Percentiles rank a stretch among this genome's conserved stretches.
Conservation (phyloP, 2,797 vertebrate species). For the Cossypha niveicapilla region DNA sequence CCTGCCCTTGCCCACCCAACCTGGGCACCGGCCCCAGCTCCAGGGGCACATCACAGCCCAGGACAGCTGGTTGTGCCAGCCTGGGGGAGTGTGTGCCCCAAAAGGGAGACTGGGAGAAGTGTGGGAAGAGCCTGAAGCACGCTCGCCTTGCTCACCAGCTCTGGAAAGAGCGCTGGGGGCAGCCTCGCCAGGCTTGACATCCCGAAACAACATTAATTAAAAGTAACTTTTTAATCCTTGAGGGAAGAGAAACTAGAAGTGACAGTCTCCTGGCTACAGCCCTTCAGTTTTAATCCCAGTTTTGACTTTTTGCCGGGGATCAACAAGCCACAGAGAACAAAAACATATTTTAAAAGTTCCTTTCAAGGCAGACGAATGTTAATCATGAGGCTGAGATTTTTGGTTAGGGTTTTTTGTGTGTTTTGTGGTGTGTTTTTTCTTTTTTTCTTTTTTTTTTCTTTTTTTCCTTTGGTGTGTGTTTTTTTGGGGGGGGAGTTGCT, state of each 20-base stretch:
- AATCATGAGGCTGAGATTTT: not conserved
- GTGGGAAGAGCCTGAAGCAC: not conserved
- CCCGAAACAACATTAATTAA: slow-evolving; percentile 52
- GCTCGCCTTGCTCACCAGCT: not conserved
- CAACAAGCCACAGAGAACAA: slow-evolving; percentile 16
- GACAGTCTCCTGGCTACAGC: slow-evolving; percentile 39
- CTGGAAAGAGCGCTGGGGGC: not conserved
- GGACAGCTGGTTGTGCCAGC: accelerated
- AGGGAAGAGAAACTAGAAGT: slow-evolving; percentile 23
- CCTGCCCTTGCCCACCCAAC: not conserved
- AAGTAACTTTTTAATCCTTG: slow-evolving; percentile 53
- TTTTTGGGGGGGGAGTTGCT: not conserved
- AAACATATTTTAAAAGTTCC: slow-evolving; percentile 13
- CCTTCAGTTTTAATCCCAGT: not conserved
- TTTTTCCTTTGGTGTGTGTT: not conserved
- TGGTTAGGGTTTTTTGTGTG: not conserved
- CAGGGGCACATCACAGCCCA: accelerated
- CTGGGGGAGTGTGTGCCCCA: not conserved
- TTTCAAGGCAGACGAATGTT: slow-evolving; percentile 12
- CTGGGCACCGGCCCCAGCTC: accelerated
- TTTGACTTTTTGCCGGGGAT: slow-evolving; percentile 40
- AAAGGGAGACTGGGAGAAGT: not conserved
- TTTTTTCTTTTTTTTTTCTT: accelerated
- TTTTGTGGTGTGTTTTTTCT: not conserved
- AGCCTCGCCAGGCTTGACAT: not conserved